Conservation (phyloP, 1,140 invertebrate genomes). For the Hestina assimilis region DNA sequence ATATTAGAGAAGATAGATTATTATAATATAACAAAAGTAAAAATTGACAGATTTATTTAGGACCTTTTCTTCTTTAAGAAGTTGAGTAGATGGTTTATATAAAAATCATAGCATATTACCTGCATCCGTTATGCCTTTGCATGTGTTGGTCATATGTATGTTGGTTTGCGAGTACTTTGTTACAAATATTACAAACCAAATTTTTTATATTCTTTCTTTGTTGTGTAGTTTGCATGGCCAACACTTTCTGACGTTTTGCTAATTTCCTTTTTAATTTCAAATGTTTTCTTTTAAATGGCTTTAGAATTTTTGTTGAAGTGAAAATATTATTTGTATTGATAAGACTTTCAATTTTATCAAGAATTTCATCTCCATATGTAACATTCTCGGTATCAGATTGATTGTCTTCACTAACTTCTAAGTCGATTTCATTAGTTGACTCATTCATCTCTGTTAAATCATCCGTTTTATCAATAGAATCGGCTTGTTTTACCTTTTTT, state of each 20-base stretch:
- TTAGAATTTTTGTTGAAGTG: neutral
- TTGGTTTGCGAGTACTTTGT: constrained; percentile 51
- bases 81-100: too few species aligned
- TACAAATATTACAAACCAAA: constrained; percentile 49
- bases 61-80: too few species aligned
- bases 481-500: neutral
- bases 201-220: constrained; percentile 11
- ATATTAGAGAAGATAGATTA: too few species aligned
- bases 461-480: neutral
- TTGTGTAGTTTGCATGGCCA: constrained; percentile 10
- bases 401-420: neutral
- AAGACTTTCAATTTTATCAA: constrained; percentile 25
- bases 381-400: neutral
- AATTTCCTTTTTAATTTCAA: constrained; percentile 21
- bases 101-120: constrained; percentile 27
- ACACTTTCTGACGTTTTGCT: neutral
- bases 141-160: constrained; percentile 57
- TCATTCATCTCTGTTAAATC: neutral
- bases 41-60: neutral
- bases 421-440: neutral
- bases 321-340: constrained; percentile 9
- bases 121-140: constrained; percentile 56
- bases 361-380: neutral
- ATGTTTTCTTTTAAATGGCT: constrained; percentile 19
- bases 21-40: too few species aligned